Evolutionary conservation across 2,113 vertebrate species (phyloP), one percentile per base, ranked within the genome.

Genomic region (Euleptes europaea): DNA sequence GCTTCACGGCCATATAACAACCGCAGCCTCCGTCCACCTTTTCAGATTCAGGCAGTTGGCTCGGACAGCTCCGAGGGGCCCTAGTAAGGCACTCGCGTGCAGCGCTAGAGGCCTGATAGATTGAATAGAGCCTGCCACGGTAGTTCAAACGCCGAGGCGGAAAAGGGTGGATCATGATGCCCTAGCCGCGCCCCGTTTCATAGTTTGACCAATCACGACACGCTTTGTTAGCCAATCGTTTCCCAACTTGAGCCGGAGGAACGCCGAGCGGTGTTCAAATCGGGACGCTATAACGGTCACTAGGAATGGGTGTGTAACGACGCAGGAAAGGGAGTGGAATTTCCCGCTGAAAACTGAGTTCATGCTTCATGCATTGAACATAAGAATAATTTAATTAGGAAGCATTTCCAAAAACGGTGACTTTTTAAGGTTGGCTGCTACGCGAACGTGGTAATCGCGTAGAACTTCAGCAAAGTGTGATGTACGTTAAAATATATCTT

Each of bases 101-200:
- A 54, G 85, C 13, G 7, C 0, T 89, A 92, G 91, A 88, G 84
- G 93, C 93, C 88, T n/a, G 82, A 80, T 84, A 81, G 10, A 80
- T 88, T 87, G 73, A 23, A 86, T 85, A 6, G 11, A n/a, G 38
- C 90, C 76, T 1, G 38, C 4, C 31, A n/a, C 49, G 42, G 3
- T 40, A 33, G 26, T 60, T 60, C 40, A 69, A 33, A 23, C 15
- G 19, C 5, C 2, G 13, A 23, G 9, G 76, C 4, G 38, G 6
- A 8, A 14, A 8, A 5, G 44, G 21, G n/a, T 42, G 42, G 15
- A 76, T 15, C 42, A 65, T 71, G 67, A 40, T 0, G 1, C 1
- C 0, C 0, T 40, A 14, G 3, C n/a, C 83, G 1, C 87, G 78
- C 91, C 89, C 3, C 5, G 0, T 0, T 0, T 1, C 0, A 0